Evolutionary conservation across 35 echinoderm and acorn worm genomes (phyloP), one percentile per base, ranked within the genome.

Genomic region (Amphiura filiformis): DNA sequence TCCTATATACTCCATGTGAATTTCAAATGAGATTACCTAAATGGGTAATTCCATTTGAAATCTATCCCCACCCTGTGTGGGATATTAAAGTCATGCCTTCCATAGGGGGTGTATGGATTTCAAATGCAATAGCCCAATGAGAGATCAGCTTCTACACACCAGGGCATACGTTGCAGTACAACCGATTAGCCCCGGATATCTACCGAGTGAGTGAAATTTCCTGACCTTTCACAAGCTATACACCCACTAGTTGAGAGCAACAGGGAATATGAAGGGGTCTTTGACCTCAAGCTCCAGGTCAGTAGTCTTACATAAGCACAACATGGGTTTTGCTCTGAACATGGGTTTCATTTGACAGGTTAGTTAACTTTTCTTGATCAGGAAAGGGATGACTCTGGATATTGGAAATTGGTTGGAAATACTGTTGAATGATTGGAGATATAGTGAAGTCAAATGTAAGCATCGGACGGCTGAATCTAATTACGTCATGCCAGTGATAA

Each of bases 351-450:
- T 70, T 70, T 52, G 1, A 70, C 61, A 70, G 61, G 61, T 70
- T 70, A 70, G 41, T 70, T 52, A 52, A 20, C 44, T 20, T 20
- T 70, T 18, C 26, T 2, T 4, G 4, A 2, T 18, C 61, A 70
- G 61, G 61, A 70, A 70, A 70, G 61, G 61, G 61, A 70, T 70
- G 61, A 70, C 61, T 70, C 44, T 70, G 44, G 44, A 52, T 52
- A 52, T 52, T 26, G 61, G 61, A 70, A 70, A 70, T 70, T 13
- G 61, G 61, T 5, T 70, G 7, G 61, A 70, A 15, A 23, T 18
- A n/a, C 61, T 30, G 61, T 26, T 23, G 26, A 70, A 11, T 70
- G 61, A 70, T n/a, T 70, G 1, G 61, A 30, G 26, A 2, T 70
- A 70, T 18, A 26, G 1, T 5, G 61, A 1, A 30, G 26, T 2